phyloP scores from a whole-genome alignment of 2,797 vertebrate species.

The Falco naumanni region DNA sequence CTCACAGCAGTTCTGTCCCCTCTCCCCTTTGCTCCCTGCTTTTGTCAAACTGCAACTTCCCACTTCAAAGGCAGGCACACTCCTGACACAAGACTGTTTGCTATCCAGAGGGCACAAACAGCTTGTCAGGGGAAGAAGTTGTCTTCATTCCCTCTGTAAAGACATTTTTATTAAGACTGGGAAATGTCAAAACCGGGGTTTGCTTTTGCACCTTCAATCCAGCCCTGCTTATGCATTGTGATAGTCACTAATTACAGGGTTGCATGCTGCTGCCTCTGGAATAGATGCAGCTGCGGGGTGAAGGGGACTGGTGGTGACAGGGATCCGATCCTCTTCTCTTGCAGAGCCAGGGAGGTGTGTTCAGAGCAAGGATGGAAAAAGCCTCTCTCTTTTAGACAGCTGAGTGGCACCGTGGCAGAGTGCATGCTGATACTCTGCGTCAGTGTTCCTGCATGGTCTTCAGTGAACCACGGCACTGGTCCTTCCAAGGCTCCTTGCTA shows the following conservation, averaged over 20 bases:
- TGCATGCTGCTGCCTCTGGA: background rate
- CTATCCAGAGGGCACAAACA: background rate
- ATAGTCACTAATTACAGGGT: fast-evolving
- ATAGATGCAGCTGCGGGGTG: background rate
- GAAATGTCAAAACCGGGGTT: background rate
- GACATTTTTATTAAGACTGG: background rate
- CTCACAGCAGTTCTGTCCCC: background rate
- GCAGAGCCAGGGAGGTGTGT: background rate
- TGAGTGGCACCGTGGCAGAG: background rate
- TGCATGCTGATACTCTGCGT: background rate
- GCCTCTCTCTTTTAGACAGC: background rate
- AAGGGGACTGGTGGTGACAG: background rate
- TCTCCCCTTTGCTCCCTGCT: background rate
- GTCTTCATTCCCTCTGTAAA: background rate
- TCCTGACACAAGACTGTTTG: constrained; percentile 8
- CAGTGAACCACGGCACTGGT: background rate
- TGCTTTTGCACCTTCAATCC: background rate
- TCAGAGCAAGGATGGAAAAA: background rate
- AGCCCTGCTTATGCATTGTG: background rate
- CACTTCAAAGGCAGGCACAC: background rate
- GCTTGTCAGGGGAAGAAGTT: background rate
- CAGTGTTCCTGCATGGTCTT: background rate
- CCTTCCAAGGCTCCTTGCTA: background rate
- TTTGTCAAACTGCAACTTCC: background rate
- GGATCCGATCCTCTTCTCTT: background rate